A percentile compares a stretch with the other conserved stretches of the same genome.
These are phyloP conservation scores for Temnothorax longispinosus DNA, from an alignment of 1,140 invertebrate species.

Conservation along the genomic window DNA sequence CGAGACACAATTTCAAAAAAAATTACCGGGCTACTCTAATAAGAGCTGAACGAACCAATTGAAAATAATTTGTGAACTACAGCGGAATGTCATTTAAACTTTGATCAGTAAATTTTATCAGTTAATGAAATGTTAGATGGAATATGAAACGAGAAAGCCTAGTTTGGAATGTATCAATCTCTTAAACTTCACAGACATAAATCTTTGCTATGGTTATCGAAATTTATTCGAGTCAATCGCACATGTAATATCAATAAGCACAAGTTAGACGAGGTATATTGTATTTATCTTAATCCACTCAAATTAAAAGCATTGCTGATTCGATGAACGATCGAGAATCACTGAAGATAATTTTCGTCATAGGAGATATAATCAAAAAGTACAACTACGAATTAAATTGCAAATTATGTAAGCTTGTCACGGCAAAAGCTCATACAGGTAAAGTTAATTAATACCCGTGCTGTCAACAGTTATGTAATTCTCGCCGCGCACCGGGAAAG, in stretches of 20 bases:
- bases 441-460: neutral
- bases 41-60: constrained; percentile 5
- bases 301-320: neutral
- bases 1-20: constrained; percentile 23
- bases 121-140: neutral
- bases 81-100: neutral
- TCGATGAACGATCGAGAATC: neutral
- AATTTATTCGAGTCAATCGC: constrained; percentile 56
- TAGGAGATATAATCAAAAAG: neutral
- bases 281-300: neutral
- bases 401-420: neutral
- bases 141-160: neutral
- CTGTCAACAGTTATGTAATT: neutral
- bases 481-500: neutral
- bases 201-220: constrained; percentile 31
- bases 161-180: neutral
- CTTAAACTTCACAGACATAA: neutral
- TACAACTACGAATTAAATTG: neutral
- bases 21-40: neutral
- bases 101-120: neutral
- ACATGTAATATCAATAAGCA: neutral
- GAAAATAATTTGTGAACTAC: neutral
- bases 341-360: neutral
- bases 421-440: neutral
- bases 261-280: neutral